phyloP scores from a whole-genome alignment of 1,140 invertebrate species.

The Rhopalosiphum padi region DNA sequence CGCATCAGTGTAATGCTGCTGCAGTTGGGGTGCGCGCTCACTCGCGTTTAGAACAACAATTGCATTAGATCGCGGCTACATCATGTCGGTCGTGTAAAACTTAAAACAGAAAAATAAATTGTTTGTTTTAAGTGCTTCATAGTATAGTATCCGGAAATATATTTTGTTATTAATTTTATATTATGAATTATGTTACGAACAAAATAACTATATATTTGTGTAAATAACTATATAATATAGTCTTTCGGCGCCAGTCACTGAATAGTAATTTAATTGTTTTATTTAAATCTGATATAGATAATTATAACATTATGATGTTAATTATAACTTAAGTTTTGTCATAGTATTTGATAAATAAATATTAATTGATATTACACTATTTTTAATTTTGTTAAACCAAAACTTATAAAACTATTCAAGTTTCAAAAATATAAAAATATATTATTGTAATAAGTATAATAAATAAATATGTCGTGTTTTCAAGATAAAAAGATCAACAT shows the following conservation, averaged over 20 bases:
- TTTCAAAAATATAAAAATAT: neutral
- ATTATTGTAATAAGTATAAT: neutral
- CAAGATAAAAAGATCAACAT: neutral
- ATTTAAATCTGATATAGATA: neutral
- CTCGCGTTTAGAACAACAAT: neutral
- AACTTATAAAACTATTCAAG: neutral
- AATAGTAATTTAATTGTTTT: neutral
- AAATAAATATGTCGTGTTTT: neutral
- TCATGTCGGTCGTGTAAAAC: neutral
- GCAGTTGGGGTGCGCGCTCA: neutral
- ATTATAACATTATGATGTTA: neutral
- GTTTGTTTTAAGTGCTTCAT: neutral
- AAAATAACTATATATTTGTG: neutral
- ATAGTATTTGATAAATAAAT: neutral
- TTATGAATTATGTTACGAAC: neutral
- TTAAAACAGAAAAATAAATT: neutral
- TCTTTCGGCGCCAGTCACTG: neutral
- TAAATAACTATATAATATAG: too few relatives aligned
- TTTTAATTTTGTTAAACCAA: neutral
- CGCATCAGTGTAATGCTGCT: constrained; percentile 22
- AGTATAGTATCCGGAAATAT: neutral
- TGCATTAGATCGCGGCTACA: too few relatives aligned
- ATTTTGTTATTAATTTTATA: neutral
- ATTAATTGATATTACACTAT: neutral
- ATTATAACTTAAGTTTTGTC: neutral